Evolutionary conservation across 2,113 vertebrate species (phyloP).

Genomic region (Aphyosemion australe): DNA sequence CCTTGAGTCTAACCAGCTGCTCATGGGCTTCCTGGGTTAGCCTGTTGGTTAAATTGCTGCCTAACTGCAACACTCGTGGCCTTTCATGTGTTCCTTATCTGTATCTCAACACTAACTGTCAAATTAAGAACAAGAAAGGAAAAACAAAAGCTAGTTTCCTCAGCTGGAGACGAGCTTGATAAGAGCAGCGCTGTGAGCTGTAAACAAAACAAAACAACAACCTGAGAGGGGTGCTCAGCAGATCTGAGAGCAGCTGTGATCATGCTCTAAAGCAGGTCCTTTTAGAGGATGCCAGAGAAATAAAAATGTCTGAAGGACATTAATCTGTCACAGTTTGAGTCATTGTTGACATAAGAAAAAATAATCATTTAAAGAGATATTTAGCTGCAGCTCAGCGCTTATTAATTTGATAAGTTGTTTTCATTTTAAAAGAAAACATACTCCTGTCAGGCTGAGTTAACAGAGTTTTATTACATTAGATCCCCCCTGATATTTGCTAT

Average conservation of each 20-base stretch:
- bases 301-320: neutral
- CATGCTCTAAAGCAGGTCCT: neutral
- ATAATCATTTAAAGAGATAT: neutral
- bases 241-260: neutral
- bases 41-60: conserved; percentile 1
- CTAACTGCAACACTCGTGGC: neutral
- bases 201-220: conserved; percentile 22
- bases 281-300: neutral
- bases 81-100: conserved; percentile 1
- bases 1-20: neutral
- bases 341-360: neutral
- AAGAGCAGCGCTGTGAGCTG: neutral
- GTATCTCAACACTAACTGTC: conserved; percentile 5
- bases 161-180: neutral
- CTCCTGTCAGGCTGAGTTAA: neutral
- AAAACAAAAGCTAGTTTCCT: neutral
- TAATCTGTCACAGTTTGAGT: conserved; percentile 1
- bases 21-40: conserved; percentile 5
- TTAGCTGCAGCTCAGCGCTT: neutral
- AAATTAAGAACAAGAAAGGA: neutral
- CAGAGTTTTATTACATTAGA: neutral
- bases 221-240: neutral
- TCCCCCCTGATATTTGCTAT: neutral
- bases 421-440: neutral
- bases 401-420: neutral